Base-by-base conservation (phyloP, 2,113 vertebrate genomes). In the Hippocampus guttulatus region DNA sequence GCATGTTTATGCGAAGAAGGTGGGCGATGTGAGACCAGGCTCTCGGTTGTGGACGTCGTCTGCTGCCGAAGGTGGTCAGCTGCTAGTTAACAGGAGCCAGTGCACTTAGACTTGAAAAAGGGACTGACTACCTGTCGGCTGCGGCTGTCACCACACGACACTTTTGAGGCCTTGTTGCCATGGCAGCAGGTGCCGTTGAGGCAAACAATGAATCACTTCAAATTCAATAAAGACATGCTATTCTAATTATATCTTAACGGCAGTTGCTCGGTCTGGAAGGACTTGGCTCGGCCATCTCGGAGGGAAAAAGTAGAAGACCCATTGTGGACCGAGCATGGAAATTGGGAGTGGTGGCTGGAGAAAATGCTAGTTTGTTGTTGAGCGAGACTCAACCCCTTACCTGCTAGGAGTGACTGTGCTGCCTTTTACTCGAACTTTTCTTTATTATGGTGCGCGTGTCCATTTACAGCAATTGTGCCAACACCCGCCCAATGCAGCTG, bases 21-120 rank as follows among this genome's bases (percentile, higher is more conserved):
- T 66, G 41, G 66, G 69, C 71, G 73, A 70, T 8, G 23, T 69
- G 64, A 80, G 64, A 78, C 3, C 9, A 65, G 23, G 64, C 47
- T 71, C 41, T 80, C 73, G 63, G 72, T 78, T 69, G 27, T 58
- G 21, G 61, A 78, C 38, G 47, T 9, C 21, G 43, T 63, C 74
- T 62, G 30, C 11, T 69, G 23, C 60, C 38, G 30, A 63, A 76
- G 63, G 60, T 67, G 45, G 68, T 63, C 67, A 64, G 68, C 33
- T 9, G n/a, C 64, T 63, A 52, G 75, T 73, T 52, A 78, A 54
- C 64, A 76, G 73, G 51, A 64, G 75, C 49, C 16, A 70, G 5
- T 40, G 38, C 4, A 6, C 11, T 45, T 49, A 33, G 40, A 49
- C 15, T 57, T 69, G 16, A 45, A 57, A 33, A 45, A 45, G 4